phyloP scores from a whole-genome alignment of 1,140 invertebrate genomes.

The Trypoxylus dichotomus region DNA sequence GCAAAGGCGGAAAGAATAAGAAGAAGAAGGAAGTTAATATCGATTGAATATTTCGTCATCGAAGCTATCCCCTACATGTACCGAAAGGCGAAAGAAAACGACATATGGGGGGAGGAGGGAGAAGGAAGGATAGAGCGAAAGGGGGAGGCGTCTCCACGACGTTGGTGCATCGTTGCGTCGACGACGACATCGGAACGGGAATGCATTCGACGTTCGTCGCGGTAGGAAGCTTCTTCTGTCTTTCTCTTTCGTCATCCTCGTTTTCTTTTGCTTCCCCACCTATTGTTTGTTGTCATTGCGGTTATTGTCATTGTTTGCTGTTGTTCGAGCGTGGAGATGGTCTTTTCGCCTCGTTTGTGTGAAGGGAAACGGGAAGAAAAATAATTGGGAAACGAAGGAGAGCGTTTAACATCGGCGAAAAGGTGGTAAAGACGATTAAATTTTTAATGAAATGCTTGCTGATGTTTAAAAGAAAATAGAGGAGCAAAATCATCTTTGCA shows the following conservation, averaged over 20 bases:
- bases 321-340: not conserved
- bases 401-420: too few relatives aligned
- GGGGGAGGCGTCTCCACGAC: slow-evolving; percentile 21
- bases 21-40: slow-evolving; percentile 50
- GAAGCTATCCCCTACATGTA: slow-evolving; percentile 27
- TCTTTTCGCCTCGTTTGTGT: too few relatives aligned
- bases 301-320: not conserved
- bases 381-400: too few relatives aligned
- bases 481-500: too few relatives aligned
- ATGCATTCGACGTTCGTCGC: slow-evolving; percentile 31
- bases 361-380: too few relatives aligned
- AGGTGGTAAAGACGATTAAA: too few relatives aligned
- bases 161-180: slow-evolving; percentile 33
- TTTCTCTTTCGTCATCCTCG: not conserved
- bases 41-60: slow-evolving; percentile 52
- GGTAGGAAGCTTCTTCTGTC: slow-evolving; percentile 42
- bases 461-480: too few relatives aligned
- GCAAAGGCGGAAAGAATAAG: not conserved
- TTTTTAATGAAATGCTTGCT: too few relatives aligned
- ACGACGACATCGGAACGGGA: slow-evolving; percentile 31
- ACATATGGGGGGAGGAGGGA: slow-evolving; percentile 28
- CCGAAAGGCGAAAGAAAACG: slow-evolving; percentile 29
- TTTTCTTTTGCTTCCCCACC: too few relatives aligned
- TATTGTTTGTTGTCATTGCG: not conserved
- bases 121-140: slow-evolving; percentile 1